Evolutionary conservation across 92 coral and sea anemone genomes (phyloP), one percentile per base, ranked within the genome.

Genomic region (Phenganax marumi): DNA sequence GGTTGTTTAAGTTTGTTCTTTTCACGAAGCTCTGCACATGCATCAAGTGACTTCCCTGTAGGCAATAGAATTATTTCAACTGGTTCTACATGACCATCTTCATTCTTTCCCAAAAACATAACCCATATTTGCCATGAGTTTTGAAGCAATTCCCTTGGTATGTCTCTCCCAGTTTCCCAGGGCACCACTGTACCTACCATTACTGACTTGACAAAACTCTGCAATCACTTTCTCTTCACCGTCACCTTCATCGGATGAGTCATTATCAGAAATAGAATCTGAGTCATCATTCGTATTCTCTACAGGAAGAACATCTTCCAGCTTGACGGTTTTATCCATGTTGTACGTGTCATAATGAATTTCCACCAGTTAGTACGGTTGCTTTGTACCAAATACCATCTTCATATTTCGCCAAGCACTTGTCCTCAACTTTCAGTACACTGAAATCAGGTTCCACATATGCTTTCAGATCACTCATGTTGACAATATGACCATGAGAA

Each of bases 91-190:
- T 93, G 86, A 10, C 98, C 98, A 77, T 80, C 89, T 53, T 91
- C 96, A 86, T 92, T 97, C 98, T 33, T 92, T 95, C 33, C 98
- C 98, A 89, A 91, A 88, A 33, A 95, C 87, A 71, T 95, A 95
- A 25, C 98, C 98, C 98, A 95, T 95, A 70, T 89, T 90, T 61
- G 95, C 97, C 98, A 95, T 95, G 86, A n/a, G n/a, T n/a, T n/a
- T n/a, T n/a, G n/a, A n/a, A 73, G 16, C 18, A 12, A 88, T 66
- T 84, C 89, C 98, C 85, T 86, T 90, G 57, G 98, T 94, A 81
- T 94, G 95, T 75, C 90, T 91, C 52, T 94, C 98, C 98, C 98
- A 94, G 75, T 92, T 95, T 66, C 98, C 98, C 14, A 94, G 91
- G 11, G 81, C 70, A 13, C 85, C 70, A 57, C 88, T 86, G 43